Conservation (phyloP, 2,888 invertebrate species). For the Drosophila melanosoma region DNA sequence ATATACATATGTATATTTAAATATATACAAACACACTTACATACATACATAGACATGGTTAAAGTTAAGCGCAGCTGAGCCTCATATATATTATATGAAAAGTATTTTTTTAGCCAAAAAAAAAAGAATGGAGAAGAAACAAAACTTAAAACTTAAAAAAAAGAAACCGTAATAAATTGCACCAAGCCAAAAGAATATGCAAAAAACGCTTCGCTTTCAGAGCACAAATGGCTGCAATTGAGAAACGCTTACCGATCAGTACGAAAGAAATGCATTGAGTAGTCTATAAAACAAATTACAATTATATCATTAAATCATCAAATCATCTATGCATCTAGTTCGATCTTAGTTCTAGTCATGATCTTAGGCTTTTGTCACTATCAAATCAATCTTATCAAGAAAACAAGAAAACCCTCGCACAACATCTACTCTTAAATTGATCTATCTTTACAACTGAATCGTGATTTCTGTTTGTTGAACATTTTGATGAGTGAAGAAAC, state of each 20-base stretch:
- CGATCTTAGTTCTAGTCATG: slow-evolving; percentile 45
- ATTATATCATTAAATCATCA: slow-evolving; percentile 33
- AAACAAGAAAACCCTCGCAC: slow-evolving; percentile 38
- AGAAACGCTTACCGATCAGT: slow-evolving; percentile 76
- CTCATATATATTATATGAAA: slow-evolving; percentile 51
- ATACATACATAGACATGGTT: slow-evolving; percentile 36
- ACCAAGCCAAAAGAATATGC: slow-evolving; percentile 71
- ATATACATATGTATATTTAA: slow-evolving; percentile 19
- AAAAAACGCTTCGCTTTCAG: slow-evolving; percentile 66
- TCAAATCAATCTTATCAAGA: slow-evolving; percentile 16
- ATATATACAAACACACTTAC: slow-evolving; percentile 30
- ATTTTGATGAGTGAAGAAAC: slow-evolving; percentile 27
- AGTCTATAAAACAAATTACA: slow-evolving; percentile 20
- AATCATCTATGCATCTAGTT: slow-evolving; percentile 26
- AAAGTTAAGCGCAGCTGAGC: slow-evolving; percentile 54
- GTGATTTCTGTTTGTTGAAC: slow-evolving; percentile 47
- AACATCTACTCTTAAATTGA: slow-evolving; percentile 18
- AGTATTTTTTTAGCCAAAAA: slow-evolving; percentile 71
- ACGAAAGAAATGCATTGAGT: slow-evolving; percentile 60
- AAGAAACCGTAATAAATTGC: slow-evolving; percentile 42
- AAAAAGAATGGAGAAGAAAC: slow-evolving; percentile 1
- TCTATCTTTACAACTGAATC: slow-evolving; percentile 20
- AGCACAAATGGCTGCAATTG: slow-evolving; percentile 66
- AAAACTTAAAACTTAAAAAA: slow-evolving; percentile 10
- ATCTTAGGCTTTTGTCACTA: slow-evolving; percentile 35